Evolutionary conservation across 2,113 vertebrate genomes (phyloP), one percentile per base, ranked within the genome.

Genomic region (Calonectris borealis): DNA sequence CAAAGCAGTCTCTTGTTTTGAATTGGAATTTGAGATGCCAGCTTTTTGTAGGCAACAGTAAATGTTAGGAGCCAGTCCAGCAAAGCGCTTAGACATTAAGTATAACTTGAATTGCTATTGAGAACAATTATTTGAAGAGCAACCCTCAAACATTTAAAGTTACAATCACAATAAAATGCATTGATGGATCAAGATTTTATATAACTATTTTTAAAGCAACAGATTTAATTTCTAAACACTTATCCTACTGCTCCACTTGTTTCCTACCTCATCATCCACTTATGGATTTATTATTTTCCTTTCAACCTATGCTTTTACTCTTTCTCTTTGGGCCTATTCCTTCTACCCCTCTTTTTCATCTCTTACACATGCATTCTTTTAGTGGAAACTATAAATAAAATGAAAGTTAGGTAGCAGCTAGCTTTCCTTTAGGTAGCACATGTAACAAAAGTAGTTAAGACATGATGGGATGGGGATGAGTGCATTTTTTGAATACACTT

Each of bases 21-120:
- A 90, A 90, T 69, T 68, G 52, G 65, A 94, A 97, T 90, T 76
- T 94, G 40, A 95, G 86, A 66, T 73, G 19, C 61, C 83, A 80
- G 32, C 6, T 76, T 95, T 87, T 66, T 66, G 7, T 60, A 70
- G 40, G 20, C 52, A 73, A 48, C 17, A 86, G 58, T 32, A 84
- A 89, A 96, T 38, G 18, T 87, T 54, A 95, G 32, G 5, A 87
- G 14, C 26, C 70, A 77, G 54, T 73, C 54, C 62, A 5, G 10
- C 6, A 95, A 90, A 69, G 19, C 1, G 2, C 25, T 72, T 58
- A 68, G 54, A 79, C n/a, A 44, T 36, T 44, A 65, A 77, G 48
- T 57, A 54, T 49, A 91, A 69, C 32, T 75, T 91, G 62, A 93
- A 88, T 76, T 91, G 6, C 38, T 60, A 49, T 48, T 65, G 31